A percentile compares a stretch with the other conserved stretches of the same genome.
These are phyloP conservation scores for Ylistrum balloti DNA, from an alignment of 1,140 invertebrate species.

Conservation along the genomic window DNA sequence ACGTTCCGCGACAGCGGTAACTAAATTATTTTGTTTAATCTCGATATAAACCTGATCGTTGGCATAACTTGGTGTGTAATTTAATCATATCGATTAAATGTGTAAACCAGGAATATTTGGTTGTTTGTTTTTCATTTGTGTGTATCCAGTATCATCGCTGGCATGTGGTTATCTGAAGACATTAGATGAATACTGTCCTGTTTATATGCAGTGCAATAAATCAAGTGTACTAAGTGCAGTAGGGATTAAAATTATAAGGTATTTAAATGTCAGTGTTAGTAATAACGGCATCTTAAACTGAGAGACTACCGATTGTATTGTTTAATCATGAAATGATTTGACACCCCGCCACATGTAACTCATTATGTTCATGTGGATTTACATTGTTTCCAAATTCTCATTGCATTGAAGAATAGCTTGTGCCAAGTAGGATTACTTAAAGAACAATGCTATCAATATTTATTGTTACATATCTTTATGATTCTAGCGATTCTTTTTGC, in stretches of 20 bases:
- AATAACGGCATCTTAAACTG: neutral
- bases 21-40: neutral
- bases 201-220: conserved; percentile 5
- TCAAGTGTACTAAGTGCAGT: conserved; percentile 2
- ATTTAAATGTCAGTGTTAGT: neutral
- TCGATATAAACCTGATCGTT: neutral
- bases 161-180: neutral
- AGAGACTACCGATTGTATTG: conserved; percentile 11
- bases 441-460: neutral
- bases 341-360: conserved; percentile 31
- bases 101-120: neutral
- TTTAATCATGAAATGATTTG: neutral
- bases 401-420: neutral
- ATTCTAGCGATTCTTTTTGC: conserved; percentile 26
- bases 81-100: neutral
- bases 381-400: neutral
- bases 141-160: neutral
- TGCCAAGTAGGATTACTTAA: conserved; percentile 14
- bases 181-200: neutral
- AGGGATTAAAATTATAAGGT: neutral
- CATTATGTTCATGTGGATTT: conserved; percentile 3
- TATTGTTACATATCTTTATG: conserved; percentile 40
- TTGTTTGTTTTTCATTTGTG: conserved; percentile 19
- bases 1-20: neutral
- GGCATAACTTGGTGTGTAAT: neutral